Percentiles rank a stretch among this genome's conserved stretches.
phyloP scores from a whole-genome alignment of 1,140 invertebrate genomes.

The Hypsibius dujardini region DNA sequence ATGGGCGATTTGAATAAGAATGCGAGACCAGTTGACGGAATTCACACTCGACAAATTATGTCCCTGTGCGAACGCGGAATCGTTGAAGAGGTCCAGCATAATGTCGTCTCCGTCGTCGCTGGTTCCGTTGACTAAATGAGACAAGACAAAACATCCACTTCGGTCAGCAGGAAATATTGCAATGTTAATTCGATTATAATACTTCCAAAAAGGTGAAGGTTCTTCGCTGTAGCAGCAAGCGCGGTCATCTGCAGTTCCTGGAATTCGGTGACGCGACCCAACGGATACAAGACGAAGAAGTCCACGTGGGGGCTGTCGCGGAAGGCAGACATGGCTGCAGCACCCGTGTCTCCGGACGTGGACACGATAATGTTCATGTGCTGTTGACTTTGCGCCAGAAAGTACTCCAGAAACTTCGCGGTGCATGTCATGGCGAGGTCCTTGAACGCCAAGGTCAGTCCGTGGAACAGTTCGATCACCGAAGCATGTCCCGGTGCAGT shows the following conservation, averaged over 20 bases:
- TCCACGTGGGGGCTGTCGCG: constrained; percentile 32
- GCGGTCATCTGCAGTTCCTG: constrained; percentile 39
- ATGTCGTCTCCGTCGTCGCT: constrained; percentile 36
- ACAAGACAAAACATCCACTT: too few species aligned
- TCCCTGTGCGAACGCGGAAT: constrained; percentile 27
- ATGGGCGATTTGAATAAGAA: constrained; percentile 37
- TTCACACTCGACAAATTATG: constrained; percentile 34
- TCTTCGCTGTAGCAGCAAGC: constrained; percentile 28
- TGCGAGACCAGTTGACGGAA: constrained; percentile 38
- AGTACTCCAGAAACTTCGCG: constrained; percentile 34
- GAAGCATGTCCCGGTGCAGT: constrained; percentile 23
- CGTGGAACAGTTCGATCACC: constrained; percentile 37
- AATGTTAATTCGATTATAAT: constrained; percentile 19
- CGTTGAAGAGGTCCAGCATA: constrained; percentile 33
- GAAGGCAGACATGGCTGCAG: constrained; percentile 36
- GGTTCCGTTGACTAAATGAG: constrained; percentile 33
- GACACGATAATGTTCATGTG: constrained; percentile 28
- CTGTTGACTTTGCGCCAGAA: constrained; percentile 30
- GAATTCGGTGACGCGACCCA: constrained; percentile 31
- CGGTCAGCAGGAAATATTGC: constrained; percentile 17
- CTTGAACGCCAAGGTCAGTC: constrained; percentile 37
- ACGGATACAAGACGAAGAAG: constrained; percentile 36
- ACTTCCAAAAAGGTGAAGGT: constrained; percentile 34
- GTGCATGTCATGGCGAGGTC: constrained; percentile 35
- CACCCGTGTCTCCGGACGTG: constrained; percentile 40